Percentiles rank a stretch among this genome's conserved stretches.
These are phyloP conservation scores for Cryptoblepharus egeriae DNA, from an alignment of 2,797 vertebrate species.

Conservation along the genomic window DNA sequence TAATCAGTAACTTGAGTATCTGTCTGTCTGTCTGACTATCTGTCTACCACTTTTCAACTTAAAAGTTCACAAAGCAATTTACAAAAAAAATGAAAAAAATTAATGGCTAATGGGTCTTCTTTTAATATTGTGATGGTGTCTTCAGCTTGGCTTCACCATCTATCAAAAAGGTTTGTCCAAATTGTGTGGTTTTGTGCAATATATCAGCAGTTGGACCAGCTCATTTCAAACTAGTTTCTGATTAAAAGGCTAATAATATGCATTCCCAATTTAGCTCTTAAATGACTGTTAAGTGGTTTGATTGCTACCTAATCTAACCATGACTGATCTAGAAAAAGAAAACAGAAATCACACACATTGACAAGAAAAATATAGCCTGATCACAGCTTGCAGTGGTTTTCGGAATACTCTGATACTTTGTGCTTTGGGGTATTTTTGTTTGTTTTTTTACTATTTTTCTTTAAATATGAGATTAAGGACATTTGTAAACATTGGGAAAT, in stretches of 20 bases:
- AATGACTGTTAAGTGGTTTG: conserved; percentile 40
- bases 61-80: too few relatives aligned
- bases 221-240: conserved; percentile 52
- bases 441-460: too few relatives aligned
- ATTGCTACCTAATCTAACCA: conserved; percentile 30
- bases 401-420: background rate
- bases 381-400: background rate
- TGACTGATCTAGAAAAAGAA: conserved; percentile 25
- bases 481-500: too few relatives aligned
- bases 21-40: too few relatives aligned
- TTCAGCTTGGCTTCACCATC: background rate
- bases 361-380: background rate
- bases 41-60: too few relatives aligned
- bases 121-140: background rate
- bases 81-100: too few relatives aligned
- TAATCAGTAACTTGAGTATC: too few relatives aligned
- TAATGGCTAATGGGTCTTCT: too few relatives aligned
- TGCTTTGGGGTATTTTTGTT: background rate
- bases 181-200: conserved; percentile 19
- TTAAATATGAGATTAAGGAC: too few relatives aligned
- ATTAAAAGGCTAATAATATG: conserved; percentile 49
- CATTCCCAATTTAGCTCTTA: conserved; percentile 32
- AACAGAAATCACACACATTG: background rate
- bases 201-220: conserved; percentile 21
- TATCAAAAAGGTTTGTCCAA: background rate